Percentiles rank a stretch among this genome's conserved stretches.
Conservation (phyloP, 1,140 invertebrate genomes). For the Solenopsis invicta region DNA sequence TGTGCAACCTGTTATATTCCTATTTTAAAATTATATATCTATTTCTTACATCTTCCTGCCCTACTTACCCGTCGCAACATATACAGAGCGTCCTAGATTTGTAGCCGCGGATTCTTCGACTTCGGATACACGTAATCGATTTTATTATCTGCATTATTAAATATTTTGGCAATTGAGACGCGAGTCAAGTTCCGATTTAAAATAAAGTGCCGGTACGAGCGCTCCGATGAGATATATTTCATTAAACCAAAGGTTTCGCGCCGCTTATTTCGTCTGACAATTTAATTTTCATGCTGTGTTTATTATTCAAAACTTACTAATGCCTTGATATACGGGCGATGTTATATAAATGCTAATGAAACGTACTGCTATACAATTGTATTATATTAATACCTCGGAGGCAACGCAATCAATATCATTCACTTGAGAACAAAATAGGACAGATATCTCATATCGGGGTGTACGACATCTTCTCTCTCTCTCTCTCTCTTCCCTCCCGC, state of each 20-base stretch:
- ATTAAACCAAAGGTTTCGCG: not conserved
- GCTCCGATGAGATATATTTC: not conserved
- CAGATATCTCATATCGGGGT: slow-evolving; percentile 40
- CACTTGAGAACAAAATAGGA: slow-evolving; percentile 40
- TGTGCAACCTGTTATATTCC: slow-evolving; percentile 22
- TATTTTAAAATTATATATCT: slow-evolving; percentile 56
- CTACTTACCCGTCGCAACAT: slow-evolving; percentile 20
- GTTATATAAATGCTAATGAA: slow-evolving; percentile 56
- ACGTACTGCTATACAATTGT: slow-evolving; percentile 8
- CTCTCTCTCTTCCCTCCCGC: not conserved
- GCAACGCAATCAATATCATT: slow-evolving; percentile 31
- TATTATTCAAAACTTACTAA: slow-evolving; percentile 40
- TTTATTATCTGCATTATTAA: slow-evolving; percentile 36
- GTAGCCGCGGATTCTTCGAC: slow-evolving; percentile 24
- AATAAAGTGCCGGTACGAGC: not conserved
- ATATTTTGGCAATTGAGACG: not conserved
- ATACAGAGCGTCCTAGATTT: slow-evolving; percentile 43
- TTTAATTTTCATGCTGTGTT: slow-evolving; percentile 21
- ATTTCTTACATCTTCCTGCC: slow-evolving; percentile 43
- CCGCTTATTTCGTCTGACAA: slow-evolving; percentile 13
- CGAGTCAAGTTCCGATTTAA: not conserved
- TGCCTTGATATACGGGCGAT: not conserved
- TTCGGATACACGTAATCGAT: slow-evolving; percentile 20
- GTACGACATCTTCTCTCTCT: not conserved
- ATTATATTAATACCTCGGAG: slow-evolving; percentile 36